Percentiles rank a stretch among this genome's conserved stretches.
Conservation (phyloP, 2,797 vertebrate genomes). For the Rhinoraja longicauda region DNA sequence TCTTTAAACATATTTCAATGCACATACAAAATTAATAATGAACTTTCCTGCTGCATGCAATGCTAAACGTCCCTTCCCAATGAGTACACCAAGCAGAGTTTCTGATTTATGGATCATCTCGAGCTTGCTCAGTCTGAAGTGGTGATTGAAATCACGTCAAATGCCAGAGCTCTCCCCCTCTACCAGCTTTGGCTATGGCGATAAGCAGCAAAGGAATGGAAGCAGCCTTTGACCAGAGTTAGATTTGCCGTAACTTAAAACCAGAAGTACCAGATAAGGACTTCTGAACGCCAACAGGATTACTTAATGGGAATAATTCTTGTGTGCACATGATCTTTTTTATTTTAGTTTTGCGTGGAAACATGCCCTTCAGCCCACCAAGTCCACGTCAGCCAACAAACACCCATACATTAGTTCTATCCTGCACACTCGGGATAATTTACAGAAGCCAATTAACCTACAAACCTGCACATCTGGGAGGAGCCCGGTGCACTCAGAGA, state of each 20-base stretch:
- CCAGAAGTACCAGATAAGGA: not conserved
- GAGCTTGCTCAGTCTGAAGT: not conserved
- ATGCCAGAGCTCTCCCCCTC: not conserved
- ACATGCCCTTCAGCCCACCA: too few relatives aligned
- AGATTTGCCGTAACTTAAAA: not conserved
- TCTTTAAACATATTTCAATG: not conserved
- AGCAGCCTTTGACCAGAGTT: not conserved
- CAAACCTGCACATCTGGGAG: too few relatives aligned
- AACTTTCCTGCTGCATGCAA: not conserved
- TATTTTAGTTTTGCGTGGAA: too few relatives aligned
- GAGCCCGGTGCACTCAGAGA: too few relatives aligned
- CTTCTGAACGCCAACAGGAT: not conserved
- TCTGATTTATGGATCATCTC: not conserved
- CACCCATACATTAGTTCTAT: too few relatives aligned
- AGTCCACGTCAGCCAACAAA: too few relatives aligned
- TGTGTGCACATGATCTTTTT: too few relatives aligned
- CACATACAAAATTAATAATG: not conserved
- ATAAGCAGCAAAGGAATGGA: not conserved
- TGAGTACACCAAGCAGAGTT: not conserved
- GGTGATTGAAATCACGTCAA: not conserved
- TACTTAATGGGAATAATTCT: not conserved
- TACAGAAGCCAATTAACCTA: too few relatives aligned
- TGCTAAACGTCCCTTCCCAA: not conserved
- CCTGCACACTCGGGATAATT: too few relatives aligned
- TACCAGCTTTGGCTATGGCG: not conserved